phyloP scores from a whole-genome alignment of 2,113 vertebrate genomes.

The Peucedramus taeniatus region DNA sequence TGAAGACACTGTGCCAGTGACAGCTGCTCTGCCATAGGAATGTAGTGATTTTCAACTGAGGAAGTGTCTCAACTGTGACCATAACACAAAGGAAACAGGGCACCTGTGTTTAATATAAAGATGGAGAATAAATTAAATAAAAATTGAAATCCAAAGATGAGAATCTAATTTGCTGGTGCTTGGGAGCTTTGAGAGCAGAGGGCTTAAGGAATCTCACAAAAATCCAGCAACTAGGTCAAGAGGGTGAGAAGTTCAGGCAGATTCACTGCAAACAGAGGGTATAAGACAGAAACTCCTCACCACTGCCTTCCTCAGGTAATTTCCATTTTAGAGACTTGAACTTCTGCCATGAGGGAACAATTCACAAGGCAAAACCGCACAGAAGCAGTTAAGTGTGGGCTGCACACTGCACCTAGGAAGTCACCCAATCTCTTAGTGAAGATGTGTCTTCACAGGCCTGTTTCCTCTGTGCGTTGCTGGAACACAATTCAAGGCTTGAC shows the following conservation, averaged over 20 bases:
- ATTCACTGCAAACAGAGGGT: background rate
- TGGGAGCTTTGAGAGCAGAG: background rate
- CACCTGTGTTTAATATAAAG: background rate
- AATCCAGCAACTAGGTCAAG: background rate
- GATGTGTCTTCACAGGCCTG: background rate
- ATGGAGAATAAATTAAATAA: background rate
- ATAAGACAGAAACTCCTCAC: background rate
- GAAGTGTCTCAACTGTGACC: background rate
- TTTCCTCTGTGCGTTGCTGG: background rate
- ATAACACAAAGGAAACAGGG: background rate
- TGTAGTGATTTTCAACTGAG: background rate
- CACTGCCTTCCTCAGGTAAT: background rate
- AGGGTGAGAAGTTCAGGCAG: background rate
- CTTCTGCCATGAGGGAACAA: background rate
- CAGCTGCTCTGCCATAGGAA: background rate
- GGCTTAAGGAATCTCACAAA: background rate
- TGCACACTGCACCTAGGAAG: background rate
- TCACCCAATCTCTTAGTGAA: background rate
- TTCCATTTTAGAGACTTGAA: background rate
- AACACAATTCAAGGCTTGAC: background rate
- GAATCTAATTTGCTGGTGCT: background rate
- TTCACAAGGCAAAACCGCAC: background rate
- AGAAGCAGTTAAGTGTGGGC: background rate
- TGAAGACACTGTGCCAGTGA: background rate
- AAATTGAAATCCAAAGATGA: background rate